These are phyloP conservation scores for Mormyrops boulengeri DNA, from an alignment of 2,797 vertebrate species.

Conservation along the genomic window DNA sequence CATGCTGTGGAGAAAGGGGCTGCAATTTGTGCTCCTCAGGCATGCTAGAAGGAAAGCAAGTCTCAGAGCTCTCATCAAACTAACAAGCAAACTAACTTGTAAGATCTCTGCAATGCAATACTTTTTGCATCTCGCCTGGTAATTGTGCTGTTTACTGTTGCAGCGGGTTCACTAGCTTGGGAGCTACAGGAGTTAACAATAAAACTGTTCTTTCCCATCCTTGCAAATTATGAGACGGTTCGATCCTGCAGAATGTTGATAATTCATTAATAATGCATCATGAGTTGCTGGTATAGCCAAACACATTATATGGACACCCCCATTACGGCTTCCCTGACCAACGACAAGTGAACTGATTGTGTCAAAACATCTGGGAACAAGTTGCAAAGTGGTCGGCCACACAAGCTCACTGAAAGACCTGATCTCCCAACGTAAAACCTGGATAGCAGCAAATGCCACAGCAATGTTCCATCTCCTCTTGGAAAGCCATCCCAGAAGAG, in stretches of 20 bases:
- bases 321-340: background rate
- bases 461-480: background rate
- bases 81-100: constrained; percentile 14
- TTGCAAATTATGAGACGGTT: constrained; percentile 27
- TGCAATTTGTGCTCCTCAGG: background rate
- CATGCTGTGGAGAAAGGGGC: background rate
- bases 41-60: background rate
- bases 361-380: background rate
- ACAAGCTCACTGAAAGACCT: background rate
- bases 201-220: constrained; percentile 23
- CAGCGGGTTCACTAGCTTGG: constrained; percentile 10
- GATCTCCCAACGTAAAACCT: background rate
- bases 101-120: constrained; percentile 28
- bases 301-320: background rate
- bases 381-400: background rate
- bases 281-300: background rate
- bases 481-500: background rate
- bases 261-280: constrained; percentile 27
- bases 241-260: constrained; percentile 23
- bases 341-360: background rate
- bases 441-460: background rate
- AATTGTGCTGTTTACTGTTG: constrained; percentile 25
- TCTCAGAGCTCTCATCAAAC: constrained; percentile 27
- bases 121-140: constrained; percentile 22
- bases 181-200: constrained; percentile 33